Percentiles rank a stretch among this genome's conserved stretches.
Evolutionary conservation across 1,140 invertebrate genomes (phyloP).

Genomic region (Aphaenogaster rudis): DNA sequence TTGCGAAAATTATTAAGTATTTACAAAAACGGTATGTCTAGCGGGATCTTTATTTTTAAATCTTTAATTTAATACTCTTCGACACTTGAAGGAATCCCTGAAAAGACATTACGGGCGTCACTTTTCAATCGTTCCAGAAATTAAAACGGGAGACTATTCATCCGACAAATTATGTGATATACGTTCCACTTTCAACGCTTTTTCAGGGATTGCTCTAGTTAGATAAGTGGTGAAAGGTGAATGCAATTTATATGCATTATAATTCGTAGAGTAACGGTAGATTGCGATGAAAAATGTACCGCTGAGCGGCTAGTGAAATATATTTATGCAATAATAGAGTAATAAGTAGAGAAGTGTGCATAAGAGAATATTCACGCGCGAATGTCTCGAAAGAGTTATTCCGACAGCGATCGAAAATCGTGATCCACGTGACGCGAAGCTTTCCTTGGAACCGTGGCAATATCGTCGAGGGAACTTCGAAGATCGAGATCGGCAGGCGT

Average conservation of each 20-base stretch:
- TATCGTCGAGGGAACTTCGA: constrained; percentile 60
- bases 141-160: neutral
- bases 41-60: neutral
- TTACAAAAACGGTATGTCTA: neutral
- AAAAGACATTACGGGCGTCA: neutral
- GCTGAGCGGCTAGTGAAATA: constrained; percentile 46
- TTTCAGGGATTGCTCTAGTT: constrained; percentile 43
- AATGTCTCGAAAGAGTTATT: constrained; percentile 27
- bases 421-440: constrained; percentile 54
- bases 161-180: neutral
- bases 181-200: neutral
- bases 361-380: constrained; percentile 25
- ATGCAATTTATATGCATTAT: constrained; percentile 24
- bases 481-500: constrained; percentile 56
- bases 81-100: neutral
- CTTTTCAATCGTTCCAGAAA: neutral
- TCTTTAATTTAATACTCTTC: constrained; percentile 20
- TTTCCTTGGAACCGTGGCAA: constrained; percentile 64
- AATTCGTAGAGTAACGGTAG: constrained; percentile 30
- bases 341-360: constrained; percentile 44
- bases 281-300: constrained; percentile 27
- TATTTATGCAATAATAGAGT: constrained; percentile 57
- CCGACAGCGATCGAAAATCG: constrained; percentile 11
- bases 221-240: constrained; percentile 40
- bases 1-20: neutral